Percentiles rank a stretch among this genome's conserved stretches.
phyloP scores from a whole-genome alignment of 2,797 vertebrate genomes.

The Smutsia temminckii region DNA sequence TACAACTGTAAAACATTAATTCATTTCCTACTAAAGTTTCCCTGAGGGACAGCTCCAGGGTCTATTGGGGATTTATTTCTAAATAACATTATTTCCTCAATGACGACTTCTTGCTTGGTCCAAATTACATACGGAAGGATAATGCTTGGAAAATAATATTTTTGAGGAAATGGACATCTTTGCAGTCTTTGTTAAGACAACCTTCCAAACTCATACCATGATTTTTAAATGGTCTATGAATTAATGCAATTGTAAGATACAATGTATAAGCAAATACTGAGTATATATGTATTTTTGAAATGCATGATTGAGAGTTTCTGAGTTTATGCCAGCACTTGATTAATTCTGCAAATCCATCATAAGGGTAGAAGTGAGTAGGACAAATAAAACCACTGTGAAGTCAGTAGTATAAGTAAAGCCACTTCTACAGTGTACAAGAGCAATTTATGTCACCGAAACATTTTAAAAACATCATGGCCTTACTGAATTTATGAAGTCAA shows the following conservation, averaged over 20 bases:
- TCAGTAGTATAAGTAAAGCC: not conserved
- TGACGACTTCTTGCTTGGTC: conserved; percentile 67
- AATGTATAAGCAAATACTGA: not conserved
- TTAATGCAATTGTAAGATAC: not conserved
- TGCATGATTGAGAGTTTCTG: not conserved
- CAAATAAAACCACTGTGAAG: conserved; percentile 34
- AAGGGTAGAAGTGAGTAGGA: not conserved
- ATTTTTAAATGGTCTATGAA: conserved; percentile 45
- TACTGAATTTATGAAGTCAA: conserved; percentile 29
- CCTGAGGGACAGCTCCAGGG: conserved; percentile 66
- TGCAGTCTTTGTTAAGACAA: conserved; percentile 46
- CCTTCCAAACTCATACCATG: not conserved
- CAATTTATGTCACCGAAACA: conserved; percentile 20
- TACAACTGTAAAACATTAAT: conserved; percentile 77
- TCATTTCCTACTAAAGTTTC: conserved; percentile 74
- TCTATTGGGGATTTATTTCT: conserved; percentile 76
- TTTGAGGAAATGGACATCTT: conserved; percentile 61
- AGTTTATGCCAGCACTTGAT: not conserved
- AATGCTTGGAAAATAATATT: conserved; percentile 45
- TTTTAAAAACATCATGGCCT: conserved; percentile 5
- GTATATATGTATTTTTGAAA: not conserved
- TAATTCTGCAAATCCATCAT: conserved; percentile 50
- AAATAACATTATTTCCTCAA: conserved; percentile 78
- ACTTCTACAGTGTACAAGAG: not conserved
- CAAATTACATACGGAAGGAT: conserved; percentile 66